These are phyloP conservation scores for Melanotaenia maccullochi DNA, from an alignment of 2,797 vertebrate genomes.

Conservation along the genomic window DNA sequence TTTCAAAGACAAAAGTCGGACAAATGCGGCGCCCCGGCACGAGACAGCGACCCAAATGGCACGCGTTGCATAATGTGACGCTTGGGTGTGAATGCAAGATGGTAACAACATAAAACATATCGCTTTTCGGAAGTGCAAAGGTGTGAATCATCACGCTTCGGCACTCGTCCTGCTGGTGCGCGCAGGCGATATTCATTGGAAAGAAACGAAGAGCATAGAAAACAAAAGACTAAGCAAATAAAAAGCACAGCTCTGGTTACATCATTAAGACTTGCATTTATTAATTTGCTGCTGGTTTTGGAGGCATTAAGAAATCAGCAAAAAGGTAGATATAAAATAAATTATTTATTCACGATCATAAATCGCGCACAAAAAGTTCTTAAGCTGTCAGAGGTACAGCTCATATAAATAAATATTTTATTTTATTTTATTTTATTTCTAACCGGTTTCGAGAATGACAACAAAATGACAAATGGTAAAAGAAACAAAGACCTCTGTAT, in stretches of 20 bases:
- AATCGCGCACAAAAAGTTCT: too few relatives aligned
- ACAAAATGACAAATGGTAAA: too few relatives aligned
- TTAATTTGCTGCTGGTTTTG: not conserved
- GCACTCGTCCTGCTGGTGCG: conserved; percentile 7
- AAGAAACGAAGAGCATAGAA: not conserved
- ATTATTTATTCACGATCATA: not conserved
- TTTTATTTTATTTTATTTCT: too few relatives aligned
- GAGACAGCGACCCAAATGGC: conserved; percentile 54
- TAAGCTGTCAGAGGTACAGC: too few relatives aligned
- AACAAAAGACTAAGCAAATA: not conserved
- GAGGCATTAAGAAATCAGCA: not conserved
- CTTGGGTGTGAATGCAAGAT: conserved; percentile 39
- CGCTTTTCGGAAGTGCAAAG: conserved; percentile 25
- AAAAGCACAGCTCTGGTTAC: too few relatives aligned
- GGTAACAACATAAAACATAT: not conserved
- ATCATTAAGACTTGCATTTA: too few relatives aligned
- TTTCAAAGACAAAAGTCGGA: conserved; percentile 10
- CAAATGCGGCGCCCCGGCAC: conserved; percentile 38
- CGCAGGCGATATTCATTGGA: not conserved
- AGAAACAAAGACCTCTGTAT: too few relatives aligned
- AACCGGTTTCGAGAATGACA: too few relatives aligned
- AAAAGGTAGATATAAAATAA: not conserved
- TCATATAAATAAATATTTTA: too few relatives aligned
- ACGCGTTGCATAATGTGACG: conserved; percentile 45
- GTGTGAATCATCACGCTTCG: conserved; percentile 9